Percentiles rank a stretch among this genome's conserved stretches.
Conservation (phyloP, 2,113 vertebrate genomes). For the Eurypyga helias region DNA sequence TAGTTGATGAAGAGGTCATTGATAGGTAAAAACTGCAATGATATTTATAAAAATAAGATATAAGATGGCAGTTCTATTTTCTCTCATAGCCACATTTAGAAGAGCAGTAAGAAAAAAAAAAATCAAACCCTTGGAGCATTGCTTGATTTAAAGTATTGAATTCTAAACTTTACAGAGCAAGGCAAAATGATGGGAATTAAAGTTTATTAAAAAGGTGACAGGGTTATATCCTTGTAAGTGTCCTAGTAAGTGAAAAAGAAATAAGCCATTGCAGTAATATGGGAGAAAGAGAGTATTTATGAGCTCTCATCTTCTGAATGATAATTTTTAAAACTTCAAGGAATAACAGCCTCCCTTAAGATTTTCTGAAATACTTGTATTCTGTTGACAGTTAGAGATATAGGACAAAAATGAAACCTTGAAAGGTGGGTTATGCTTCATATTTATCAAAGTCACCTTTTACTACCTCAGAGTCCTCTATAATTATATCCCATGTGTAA, state of each 20-base stretch:
- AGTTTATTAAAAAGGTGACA: neutral
- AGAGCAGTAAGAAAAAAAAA: neutral
- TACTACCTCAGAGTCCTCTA: neutral
- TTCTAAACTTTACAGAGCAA: neutral
- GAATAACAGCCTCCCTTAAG: neutral
- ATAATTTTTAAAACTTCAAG: neutral
- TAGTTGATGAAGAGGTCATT: neutral
- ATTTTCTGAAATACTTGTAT: neutral
- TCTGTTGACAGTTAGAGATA: neutral
- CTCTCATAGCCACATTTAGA: neutral
- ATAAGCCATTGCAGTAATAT: neutral
- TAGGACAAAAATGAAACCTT: slow-evolving; percentile 3
- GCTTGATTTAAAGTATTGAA: neutral
- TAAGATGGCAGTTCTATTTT: neutral
- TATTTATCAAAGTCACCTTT: slow-evolving; percentile 30
- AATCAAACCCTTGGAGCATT: neutral
- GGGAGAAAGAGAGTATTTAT: neutral
- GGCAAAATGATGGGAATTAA: neutral
- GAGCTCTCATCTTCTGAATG: neutral
- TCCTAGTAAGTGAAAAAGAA: neutral
- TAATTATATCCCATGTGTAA: neutral
- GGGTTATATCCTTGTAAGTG: neutral
- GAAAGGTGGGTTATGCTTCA: neutral
- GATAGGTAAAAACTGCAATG: neutral
- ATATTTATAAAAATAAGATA: neutral